A percentile compares a stretch with the other conserved stretches of the same genome.
These are phyloP conservation scores for Dendrocopos noguchii DNA, from an alignment of 2,113 vertebrate genomes.

Conservation along the genomic window DNA sequence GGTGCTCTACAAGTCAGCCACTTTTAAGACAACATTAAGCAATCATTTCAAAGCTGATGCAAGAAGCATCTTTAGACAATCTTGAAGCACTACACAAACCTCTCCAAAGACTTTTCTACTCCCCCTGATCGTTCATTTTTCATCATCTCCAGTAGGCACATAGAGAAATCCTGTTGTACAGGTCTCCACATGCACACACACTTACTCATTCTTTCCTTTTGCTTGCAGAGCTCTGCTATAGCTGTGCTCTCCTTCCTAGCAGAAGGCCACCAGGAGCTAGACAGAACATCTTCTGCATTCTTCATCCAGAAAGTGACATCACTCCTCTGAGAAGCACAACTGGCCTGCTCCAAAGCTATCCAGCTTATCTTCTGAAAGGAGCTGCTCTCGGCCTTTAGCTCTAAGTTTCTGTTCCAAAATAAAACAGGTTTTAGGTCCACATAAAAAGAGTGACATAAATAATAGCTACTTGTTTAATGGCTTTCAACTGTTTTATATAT, in stretches of 20 bases:
- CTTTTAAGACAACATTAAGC: neutral
- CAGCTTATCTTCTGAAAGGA: neutral
- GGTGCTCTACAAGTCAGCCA: neutral
- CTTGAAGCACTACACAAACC: neutral
- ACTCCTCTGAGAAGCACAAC: neutral
- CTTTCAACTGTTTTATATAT: neutral
- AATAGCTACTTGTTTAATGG: neutral
- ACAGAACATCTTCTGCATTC: neutral
- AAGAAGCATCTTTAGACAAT: neutral
- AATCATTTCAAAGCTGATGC: neutral
- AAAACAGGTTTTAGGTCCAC: neutral
- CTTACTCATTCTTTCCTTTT: neutral
- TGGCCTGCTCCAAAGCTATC: neutral
- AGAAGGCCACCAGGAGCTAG: neutral
- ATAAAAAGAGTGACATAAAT: neutral
- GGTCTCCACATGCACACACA: neutral
- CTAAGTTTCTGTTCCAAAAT: neutral
- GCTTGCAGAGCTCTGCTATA: neutral
- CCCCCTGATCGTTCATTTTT: neutral
- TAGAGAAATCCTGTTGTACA: neutral
- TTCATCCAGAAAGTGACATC: neutral
- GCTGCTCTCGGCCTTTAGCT: neutral
- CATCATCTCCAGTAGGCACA: rapidly evolving
- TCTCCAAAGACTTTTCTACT: neutral
- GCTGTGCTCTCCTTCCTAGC: neutral